phyloP scores from a whole-genome alignment of 2,797 vertebrate genomes.

The Tolypeutes matacus region DNA sequence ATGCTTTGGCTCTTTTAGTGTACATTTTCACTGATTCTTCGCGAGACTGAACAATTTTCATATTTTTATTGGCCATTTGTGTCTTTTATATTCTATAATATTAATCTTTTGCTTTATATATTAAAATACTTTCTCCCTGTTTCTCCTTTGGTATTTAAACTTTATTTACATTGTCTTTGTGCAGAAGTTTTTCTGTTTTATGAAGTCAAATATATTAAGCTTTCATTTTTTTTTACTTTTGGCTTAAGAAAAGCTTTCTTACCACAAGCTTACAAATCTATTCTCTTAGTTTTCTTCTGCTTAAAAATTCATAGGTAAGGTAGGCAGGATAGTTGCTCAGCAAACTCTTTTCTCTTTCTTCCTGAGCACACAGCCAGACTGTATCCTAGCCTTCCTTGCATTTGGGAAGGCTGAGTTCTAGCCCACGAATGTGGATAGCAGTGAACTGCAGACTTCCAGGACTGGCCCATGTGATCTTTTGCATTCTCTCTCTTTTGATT shows the following conservation, averaged over 20 bases:
- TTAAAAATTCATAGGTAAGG: background rate
- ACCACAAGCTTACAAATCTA: background rate
- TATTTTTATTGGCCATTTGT: background rate
- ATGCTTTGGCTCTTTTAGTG: background rate
- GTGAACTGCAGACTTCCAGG: background rate
- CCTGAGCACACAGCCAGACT: background rate
- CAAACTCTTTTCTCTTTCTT: background rate
- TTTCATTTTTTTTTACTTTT: slow-evolving; percentile 46
- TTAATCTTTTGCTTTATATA: background rate
- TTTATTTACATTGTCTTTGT: slow-evolving; percentile 13
- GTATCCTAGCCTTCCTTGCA: background rate
- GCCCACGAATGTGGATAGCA: background rate
- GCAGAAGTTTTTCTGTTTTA: slow-evolving; percentile 5
- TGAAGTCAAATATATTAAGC: background rate
- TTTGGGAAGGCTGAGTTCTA: background rate
- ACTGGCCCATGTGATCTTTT: background rate
- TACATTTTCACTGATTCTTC: background rate
- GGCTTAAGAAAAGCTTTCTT: slow-evolving; percentile 40
- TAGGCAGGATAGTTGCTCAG: background rate
- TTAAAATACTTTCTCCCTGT: slow-evolving; percentile 23
- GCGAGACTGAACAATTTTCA: background rate
- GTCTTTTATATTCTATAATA: background rate
- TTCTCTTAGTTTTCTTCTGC: background rate
- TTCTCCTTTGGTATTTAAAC: slow-evolving; percentile 30
- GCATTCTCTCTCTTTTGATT: background rate